Percentiles rank a stretch among this genome's conserved stretches.
Evolutionary conservation across 2,888 invertebrate species (phyloP).

Genomic region (Mimachlamys varia): DNA sequence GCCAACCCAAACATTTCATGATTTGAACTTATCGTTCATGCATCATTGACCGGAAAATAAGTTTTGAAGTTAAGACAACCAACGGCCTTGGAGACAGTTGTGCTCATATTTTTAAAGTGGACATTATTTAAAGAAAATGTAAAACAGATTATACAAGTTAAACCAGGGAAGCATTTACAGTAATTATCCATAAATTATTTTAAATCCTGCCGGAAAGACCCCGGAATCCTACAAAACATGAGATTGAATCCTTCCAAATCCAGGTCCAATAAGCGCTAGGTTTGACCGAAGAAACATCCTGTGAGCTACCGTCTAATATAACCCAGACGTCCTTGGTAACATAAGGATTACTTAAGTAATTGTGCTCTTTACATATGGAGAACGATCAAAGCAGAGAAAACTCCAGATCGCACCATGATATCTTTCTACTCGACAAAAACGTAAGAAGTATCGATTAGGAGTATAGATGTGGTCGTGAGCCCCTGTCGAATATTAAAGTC

Average conservation of each 20-base stretch:
- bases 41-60: too few relatives aligned
- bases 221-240: neutral
- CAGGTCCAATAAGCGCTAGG: neutral
- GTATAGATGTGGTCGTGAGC: neutral
- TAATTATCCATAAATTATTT: too few relatives aligned
- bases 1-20: too few relatives aligned
- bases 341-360: neutral
- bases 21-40: too few relatives aligned
- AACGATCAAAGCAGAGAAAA: neutral
- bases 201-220: too few relatives aligned
- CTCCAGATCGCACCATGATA: neutral
- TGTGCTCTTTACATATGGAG: constrained; percentile 13
- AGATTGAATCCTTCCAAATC: neutral
- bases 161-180: too few relatives aligned
- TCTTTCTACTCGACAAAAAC: neutral
- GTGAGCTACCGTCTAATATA: neutral
- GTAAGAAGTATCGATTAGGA: neutral
- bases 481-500: neutral
- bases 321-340: constrained; percentile 5
- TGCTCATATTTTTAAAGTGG: too few relatives aligned
- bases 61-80: too few relatives aligned
- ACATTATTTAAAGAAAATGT: too few relatives aligned
- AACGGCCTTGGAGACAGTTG: too few relatives aligned
- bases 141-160: too few relatives aligned
- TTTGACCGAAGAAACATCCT: neutral